Evolutionary conservation across 2,888 invertebrate genomes (phyloP).

Genomic region (Oligia strigilis): DNA sequence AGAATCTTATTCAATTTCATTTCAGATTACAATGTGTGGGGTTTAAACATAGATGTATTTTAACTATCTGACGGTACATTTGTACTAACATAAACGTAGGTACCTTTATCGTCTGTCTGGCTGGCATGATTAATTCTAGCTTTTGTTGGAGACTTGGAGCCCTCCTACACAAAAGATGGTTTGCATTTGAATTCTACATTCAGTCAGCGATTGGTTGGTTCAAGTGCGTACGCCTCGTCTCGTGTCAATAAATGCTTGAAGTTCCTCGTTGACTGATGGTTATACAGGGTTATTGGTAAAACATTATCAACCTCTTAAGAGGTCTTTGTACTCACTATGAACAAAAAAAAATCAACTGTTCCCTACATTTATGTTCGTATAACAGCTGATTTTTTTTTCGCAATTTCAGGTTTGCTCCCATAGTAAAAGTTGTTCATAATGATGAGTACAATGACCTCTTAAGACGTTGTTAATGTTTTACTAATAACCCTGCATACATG

Average conservation of each 20-base stretch:
- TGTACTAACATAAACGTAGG: constrained; percentile 4
- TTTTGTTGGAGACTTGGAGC: constrained; percentile 35
- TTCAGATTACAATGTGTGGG: neutral
- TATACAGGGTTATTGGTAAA: neutral
- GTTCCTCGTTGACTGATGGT: neutral
- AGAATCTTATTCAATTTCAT: neutral
- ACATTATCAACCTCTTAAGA: too few species aligned
- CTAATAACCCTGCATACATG: neutral
- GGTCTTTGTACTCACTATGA: too few species aligned
- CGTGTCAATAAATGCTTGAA: constrained; percentile 14
- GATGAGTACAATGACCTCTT: too few species aligned
- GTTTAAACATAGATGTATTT: neutral
- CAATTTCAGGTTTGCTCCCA: too few species aligned
- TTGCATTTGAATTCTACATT: constrained; percentile 37
- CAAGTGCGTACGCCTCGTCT: constrained; percentile 3
- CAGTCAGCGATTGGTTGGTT: neutral
- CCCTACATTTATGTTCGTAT: too few species aligned
- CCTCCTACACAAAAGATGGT: constrained; percentile 36
- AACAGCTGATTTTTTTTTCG: too few species aligned
- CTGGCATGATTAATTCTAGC: constrained; percentile 49
- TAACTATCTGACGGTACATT: constrained; percentile 4
- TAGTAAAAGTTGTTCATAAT: too few species aligned
- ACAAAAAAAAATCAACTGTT: too few species aligned
- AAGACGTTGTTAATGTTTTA: too few species aligned
- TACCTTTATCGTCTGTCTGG: constrained; percentile 26